Conservation (phyloP, 2,888 invertebrate species). For the Meiosimyza decipiens region DNA sequence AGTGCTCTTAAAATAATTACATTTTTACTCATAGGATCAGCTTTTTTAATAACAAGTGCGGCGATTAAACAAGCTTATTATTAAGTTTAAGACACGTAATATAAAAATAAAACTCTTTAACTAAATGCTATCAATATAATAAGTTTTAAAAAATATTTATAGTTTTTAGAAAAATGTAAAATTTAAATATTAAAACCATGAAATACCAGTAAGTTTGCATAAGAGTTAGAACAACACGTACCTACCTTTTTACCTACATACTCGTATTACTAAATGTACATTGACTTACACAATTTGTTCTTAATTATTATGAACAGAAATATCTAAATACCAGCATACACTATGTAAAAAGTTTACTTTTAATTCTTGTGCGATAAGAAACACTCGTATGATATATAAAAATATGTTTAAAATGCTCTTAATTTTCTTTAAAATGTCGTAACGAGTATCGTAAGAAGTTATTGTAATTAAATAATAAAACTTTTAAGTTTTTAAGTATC, state of each 20-base stretch:
- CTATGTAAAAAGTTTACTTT: background rate
- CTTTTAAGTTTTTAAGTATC: constrained; percentile 1
- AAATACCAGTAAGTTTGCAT: too few species aligned
- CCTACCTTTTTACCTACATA: background rate
- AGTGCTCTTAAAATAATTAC: constrained; percentile 67
- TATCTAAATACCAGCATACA: background rate
- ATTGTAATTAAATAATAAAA: constrained; percentile 2
- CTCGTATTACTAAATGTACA: background rate
- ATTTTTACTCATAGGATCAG: constrained; percentile 64
- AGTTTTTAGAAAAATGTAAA: too few species aligned
- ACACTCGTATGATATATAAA: background rate
- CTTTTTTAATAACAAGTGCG: constrained; percentile 65
- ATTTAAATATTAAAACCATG: too few species aligned
- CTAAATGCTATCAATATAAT: constrained; percentile 3
- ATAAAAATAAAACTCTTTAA: background rate
- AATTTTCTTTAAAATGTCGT: background rate
- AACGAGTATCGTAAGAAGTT: background rate
- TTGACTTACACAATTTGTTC: background rate
- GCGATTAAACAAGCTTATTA: constrained; percentile 64
- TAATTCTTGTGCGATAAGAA: constrained; percentile 7
- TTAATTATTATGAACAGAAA: background rate
- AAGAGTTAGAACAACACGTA: background rate
- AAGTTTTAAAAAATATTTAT: background rate
- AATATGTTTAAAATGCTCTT: constrained; percentile 19
- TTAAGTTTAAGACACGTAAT: constrained; percentile 25